Base-by-base conservation (phyloP, 2,113 vertebrate species). In the Steatornis caripensis region DNA sequence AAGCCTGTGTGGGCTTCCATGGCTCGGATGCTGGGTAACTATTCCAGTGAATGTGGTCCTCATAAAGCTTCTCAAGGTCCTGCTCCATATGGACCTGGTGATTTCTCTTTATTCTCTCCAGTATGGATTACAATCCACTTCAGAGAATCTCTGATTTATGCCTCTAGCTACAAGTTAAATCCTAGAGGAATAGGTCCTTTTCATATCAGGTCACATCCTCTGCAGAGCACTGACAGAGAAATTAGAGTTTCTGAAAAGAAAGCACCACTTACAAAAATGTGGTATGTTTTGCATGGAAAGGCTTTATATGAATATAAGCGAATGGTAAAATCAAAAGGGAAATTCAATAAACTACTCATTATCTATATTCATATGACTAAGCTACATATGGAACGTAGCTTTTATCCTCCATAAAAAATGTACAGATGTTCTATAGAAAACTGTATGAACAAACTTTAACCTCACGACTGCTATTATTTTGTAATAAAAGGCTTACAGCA, bases 401-500 rank as follows among this genome's bases (percentile, higher is more conserved):
- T 97, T 98, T 92, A 97, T 94, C 93, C 90, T 87, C 91, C 86
- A 54, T 74, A 87, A 95, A 96, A 97, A 98, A 81, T 90, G 91
- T 97, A 97, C 96, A 97, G 96, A 97, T 97, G 95, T 95, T 97
- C 97, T 80, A 91, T 96, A 97, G 96, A 97, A 98, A 97, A 97
- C 72, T 72, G 87, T 90, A 90, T 82, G 95, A 98, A 95, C 69
- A 98, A 97, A 97, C 97, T 97, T 97, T 97, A 98, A 97, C 97
- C 97, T 98, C 95, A 92, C 87, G 95, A 96, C 96, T 97, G 97
- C 97, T 96, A 98, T 98, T 98, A 97, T 97, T 97, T 98, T 97
- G 87, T 96, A 95, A 98, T 97, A 97, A 97, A 98, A 98, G 96
- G 97, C 96, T 98, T 97, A 97, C 96, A 96, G 97, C 97, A 98